Percentiles rank a stretch among this genome's conserved stretches.
Conservation (phyloP, 2,113 vertebrate species). For the Corynorhinus townsendii region DNA sequence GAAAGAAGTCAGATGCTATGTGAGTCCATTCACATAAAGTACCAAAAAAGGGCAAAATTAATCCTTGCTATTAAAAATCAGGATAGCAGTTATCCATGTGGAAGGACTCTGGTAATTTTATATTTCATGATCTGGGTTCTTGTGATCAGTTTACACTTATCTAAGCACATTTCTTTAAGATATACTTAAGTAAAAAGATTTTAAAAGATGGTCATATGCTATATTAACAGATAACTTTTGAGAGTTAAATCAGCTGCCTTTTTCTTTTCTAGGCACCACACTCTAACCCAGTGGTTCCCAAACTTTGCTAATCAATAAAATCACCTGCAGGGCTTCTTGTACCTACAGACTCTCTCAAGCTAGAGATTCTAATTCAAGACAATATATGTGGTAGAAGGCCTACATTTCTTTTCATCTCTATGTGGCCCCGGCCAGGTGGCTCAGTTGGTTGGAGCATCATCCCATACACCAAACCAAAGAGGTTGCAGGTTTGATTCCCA, state of each 20-base stretch:
- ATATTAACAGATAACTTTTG: neutral
- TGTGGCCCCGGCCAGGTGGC: neutral
- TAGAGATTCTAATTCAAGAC: constrained; percentile 13
- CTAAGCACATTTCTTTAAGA: neutral
- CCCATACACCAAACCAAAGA: neutral
- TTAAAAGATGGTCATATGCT: neutral
- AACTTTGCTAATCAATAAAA: neutral
- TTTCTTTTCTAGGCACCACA: neutral
- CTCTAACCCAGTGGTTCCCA: neutral
- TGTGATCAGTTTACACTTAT: neutral
- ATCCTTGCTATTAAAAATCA: constrained; percentile 28
- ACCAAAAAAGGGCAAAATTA: neutral
- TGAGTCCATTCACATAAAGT: neutral
- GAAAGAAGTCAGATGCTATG: neutral
- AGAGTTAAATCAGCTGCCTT: neutral
- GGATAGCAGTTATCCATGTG: neutral
- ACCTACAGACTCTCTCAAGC: neutral
- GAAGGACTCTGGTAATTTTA: neutral
- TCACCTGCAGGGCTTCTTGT: neutral
- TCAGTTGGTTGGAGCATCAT: neutral
- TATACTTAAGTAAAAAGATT: neutral
- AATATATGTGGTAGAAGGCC: neutral
- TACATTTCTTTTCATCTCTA: neutral
- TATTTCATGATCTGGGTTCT: neutral
- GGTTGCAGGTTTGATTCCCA: neutral